Base-by-base conservation (phyloP, 2,113 vertebrate genomes). In the Leptocoma aspasia region DNA sequence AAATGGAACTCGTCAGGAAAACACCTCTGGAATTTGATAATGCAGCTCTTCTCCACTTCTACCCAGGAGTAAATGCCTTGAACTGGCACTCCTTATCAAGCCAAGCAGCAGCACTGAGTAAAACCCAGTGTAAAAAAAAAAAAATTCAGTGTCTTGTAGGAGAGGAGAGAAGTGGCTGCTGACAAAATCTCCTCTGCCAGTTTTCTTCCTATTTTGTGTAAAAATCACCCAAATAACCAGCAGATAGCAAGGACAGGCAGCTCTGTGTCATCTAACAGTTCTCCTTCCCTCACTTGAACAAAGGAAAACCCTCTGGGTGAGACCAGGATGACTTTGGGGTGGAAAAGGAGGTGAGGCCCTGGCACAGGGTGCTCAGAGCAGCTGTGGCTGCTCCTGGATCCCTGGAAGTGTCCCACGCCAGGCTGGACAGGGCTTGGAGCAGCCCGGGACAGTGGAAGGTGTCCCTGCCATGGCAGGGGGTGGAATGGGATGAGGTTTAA, bases 21-120 rank as follows among this genome's bases (percentile, higher is more conserved):
- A 84, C 44, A 78, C 61, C 59, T 89, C 77, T 63, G 52, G 52
- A 89, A 86, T 71, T 78, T 28, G 33, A 86, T 75, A 91, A 89
- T 79, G 57, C 26, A 84, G 77, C 52, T 92, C 35, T 79, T 86
- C 35, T 82, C 24, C 60, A 70, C 72, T 78, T 91, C 61, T 81
- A 3, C 56, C 18, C n/a, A 56, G 26, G 7, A 89, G 33, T 5
- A 89, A 73, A 78, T 10, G 21, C 31, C 60, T 78, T 44, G 52
- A 86, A 70, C 47, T 68, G 57, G 31, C 60, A 92, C 23, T 83
- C 11, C 44, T 31, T 44, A 90, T 42, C 78, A 91, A 92, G 70
- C 24, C 56, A 94, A 75, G 60, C 33, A 86, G 86, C 53, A 78
- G 54, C 27, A 72, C 28, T 26, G 73, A 69, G 15, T 59, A 52